These are phyloP conservation scores for Trypoxylus dichotomus DNA, from an alignment of 1,140 invertebrate genomes.

Conservation along the genomic window DNA sequence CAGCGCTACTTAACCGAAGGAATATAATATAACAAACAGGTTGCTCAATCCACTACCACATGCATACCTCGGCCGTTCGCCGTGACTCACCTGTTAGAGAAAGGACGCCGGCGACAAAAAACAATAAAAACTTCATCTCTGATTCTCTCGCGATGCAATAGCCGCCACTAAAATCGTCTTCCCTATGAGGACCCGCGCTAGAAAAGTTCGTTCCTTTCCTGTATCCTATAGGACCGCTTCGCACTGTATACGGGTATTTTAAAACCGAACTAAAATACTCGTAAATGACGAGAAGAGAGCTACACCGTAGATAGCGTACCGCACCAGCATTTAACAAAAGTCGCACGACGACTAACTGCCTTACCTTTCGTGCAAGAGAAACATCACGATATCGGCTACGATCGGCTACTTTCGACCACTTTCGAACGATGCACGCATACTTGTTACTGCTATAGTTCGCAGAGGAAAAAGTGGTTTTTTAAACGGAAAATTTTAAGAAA, in stretches of 20 bases:
- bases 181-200: too few species aligned
- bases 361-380: background rate
- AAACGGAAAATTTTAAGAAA: background rate
- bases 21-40: background rate
- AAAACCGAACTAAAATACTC: background rate
- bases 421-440: background rate
- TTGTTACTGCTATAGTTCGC: background rate
- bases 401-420: background rate
- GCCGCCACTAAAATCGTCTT: background rate
- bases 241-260: too few species aligned
- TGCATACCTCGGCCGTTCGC: background rate
- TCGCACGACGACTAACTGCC: background rate
- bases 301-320: background rate
- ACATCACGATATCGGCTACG: background rate
- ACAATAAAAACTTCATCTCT: background rate
- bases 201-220: too few species aligned
- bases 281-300: background rate
- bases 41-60: background rate
- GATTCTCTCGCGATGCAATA: background rate
- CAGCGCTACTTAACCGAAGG: too few species aligned
- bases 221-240: too few species aligned
- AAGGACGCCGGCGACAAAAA: background rate
- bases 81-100: constrained; percentile 1
- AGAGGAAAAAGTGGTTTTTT: background rate
- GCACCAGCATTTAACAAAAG: background rate